Evolutionary conservation across 2,888 invertebrate genomes (phyloP).

Genomic region (Cryptosula pallasiana): DNA sequence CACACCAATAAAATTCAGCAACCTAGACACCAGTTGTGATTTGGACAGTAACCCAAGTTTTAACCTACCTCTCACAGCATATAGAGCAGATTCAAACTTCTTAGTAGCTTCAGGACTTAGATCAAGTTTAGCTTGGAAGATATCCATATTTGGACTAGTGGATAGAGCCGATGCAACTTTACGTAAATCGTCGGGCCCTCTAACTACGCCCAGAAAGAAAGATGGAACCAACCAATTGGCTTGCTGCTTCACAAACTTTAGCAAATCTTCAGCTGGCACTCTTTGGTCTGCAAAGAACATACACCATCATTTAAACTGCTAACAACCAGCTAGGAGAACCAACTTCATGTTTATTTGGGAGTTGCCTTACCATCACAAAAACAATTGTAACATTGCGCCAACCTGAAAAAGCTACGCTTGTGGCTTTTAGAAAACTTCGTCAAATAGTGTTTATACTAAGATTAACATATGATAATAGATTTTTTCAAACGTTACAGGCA

Average conservation of each 20-base stretch:
- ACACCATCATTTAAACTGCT: not conserved
- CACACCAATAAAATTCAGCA: too few relatives aligned
- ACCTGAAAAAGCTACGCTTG: not conserved
- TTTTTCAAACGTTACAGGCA: too few relatives aligned
- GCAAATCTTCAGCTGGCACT: conserved; percentile 14
- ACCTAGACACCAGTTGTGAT: too few relatives aligned
- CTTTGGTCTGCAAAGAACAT: conserved; percentile 13
- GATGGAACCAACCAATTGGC: conserved; percentile 14
- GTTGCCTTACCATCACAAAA: too few relatives aligned
- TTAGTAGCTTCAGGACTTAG: not conserved
- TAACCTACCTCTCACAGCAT: conserved; percentile 17
- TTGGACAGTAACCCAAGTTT: too few relatives aligned
- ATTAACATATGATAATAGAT: not conserved
- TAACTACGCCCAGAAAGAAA: not conserved
- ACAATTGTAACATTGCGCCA: not conserved
- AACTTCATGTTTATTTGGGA: too few relatives aligned
- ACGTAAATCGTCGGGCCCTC: not conserved
- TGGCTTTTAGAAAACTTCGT: not conserved
- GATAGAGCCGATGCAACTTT: conserved; percentile 17
- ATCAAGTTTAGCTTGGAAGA: not conserved
- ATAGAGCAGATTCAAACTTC: conserved; percentile 1
- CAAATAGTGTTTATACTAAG: not conserved
- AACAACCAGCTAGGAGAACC: too few relatives aligned
- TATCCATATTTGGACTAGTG: not conserved
- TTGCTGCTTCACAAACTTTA: conserved; percentile 1